These are phyloP conservation scores for Amphipyra berbera DNA, from an alignment of 2,888 invertebrate species.

Conservation along the genomic window DNA sequence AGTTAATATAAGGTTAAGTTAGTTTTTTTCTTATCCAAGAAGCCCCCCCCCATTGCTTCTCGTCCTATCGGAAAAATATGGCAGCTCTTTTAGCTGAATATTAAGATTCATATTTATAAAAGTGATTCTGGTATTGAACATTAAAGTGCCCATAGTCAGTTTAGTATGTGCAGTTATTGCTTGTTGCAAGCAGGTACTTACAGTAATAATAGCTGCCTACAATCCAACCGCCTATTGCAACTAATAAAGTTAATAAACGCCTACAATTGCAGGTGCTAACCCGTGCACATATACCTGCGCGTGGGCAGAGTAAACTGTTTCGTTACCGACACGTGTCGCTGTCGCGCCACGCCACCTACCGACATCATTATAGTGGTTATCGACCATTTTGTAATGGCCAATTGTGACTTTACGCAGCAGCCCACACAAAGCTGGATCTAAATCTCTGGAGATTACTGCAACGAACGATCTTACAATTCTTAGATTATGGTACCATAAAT, in stretches of 20 bases:
- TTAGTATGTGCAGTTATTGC: too few relatives aligned
- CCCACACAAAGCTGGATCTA: not conserved
- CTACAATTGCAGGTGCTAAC: conserved; percentile 46
- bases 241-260: conserved; percentile 19
- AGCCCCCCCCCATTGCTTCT: too few relatives aligned
- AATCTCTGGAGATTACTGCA: conserved; percentile 1
- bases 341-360: conserved; percentile 17
- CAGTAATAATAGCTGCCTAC: conserved; percentile 16
- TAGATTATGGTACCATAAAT: too few relatives aligned
- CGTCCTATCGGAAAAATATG: too few relatives aligned
- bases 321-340: conserved; percentile 35
- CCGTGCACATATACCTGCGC: conserved; percentile 21
- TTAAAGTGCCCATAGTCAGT: too few relatives aligned
- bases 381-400: conserved; percentile 31
- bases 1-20: too few relatives aligned
- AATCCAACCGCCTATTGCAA: conserved; percentile 9
- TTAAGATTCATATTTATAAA: too few relatives aligned
- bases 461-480: too few relatives aligned
- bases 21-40: too few relatives aligned
- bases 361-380: conserved; percentile 43
- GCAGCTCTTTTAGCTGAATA: too few relatives aligned
- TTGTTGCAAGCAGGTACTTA: too few relatives aligned
- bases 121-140: too few relatives aligned
- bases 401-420: conserved; percentile 1
- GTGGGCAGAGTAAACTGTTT: conserved; percentile 51